A percentile compares a stretch with the other conserved stretches of the same genome.
phyloP scores from a whole-genome alignment of 2,797 vertebrate species.

The Acridotheres tristis region DNA sequence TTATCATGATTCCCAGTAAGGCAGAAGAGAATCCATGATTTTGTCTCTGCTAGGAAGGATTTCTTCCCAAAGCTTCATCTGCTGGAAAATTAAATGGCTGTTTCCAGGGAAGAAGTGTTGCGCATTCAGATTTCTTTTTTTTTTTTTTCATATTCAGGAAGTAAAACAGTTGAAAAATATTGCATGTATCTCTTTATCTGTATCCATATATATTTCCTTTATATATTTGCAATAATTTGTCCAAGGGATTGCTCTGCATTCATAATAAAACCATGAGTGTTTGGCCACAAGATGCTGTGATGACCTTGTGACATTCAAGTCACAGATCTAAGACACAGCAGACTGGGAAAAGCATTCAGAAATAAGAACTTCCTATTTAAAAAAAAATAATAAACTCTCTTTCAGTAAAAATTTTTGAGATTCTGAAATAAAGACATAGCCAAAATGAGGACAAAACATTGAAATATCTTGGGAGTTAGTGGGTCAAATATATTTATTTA shows the following conservation, averaged over 20 bases:
- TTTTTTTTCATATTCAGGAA: not conserved
- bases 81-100: not conserved
- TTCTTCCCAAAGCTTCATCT: not conserved
- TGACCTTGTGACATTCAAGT: not conserved
- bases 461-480: not conserved
- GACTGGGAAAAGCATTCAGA: not conserved
- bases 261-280: not conserved
- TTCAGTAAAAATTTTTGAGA: not conserved
- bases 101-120: not conserved
- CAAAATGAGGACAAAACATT: not conserved
- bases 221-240: not conserved
- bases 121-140: not conserved
- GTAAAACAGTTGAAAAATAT: not conserved
- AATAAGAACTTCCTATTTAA: not conserved
- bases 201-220: not conserved
- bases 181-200: accelerated
- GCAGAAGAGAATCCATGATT: not conserved
- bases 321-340: not conserved
- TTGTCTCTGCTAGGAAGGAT: not conserved
- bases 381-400: not conserved
- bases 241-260: not conserved
- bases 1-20: not conserved
- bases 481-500: not conserved
- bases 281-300: not conserved
- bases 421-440: not conserved